Evolutionary conservation across 1,140 invertebrate genomes (phyloP), one percentile per base, ranked within the genome.

Genomic region (Heliconius himera): DNA sequence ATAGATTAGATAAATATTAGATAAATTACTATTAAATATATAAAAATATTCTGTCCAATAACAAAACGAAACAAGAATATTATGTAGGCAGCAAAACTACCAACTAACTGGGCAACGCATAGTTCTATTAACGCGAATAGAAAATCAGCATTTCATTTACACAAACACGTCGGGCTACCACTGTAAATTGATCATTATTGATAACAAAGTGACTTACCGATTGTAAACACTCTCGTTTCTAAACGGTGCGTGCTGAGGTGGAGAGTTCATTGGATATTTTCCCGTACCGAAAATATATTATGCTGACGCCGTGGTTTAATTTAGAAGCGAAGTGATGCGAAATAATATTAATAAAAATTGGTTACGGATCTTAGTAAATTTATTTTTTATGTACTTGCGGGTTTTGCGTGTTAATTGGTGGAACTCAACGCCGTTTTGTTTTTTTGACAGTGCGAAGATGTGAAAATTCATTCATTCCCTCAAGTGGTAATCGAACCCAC

Each of bases 111-210:
- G 8, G 18, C 41, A 56, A n/a, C 8, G 8, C 26, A 66, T 66
- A 66, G 60, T 38, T 22, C 76, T 51, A 74, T 74, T 78, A 66
- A 74, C 26, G 60, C 54, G 38, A 38, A 38, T 26, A 8, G 38
- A 74, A 70, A 75, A 79, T 70, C 73, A 82, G 79, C 79, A 75
- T 79, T 78, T 73, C 70, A 81, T 82, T 78, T 82, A 70, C 70
- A 79, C 80, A 85, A 84, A 80, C 84, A 82, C 76, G 49, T 72
- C 60, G 79, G 36, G 60, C 29, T 75, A 29, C 51, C 80, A 70
- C 78, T 60, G 77, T 86, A 85, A 85, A 88, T 87, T 81, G 85
- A 74, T 74, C 79, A 83, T 82, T 84, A 86, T 84, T 81, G 80
- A 84, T 82, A 86, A 88, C 81, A 84, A 54, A 83, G 82, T 72